Base-by-base conservation (phyloP, 2,888 invertebrate species). In the Idaea aversata region DNA sequence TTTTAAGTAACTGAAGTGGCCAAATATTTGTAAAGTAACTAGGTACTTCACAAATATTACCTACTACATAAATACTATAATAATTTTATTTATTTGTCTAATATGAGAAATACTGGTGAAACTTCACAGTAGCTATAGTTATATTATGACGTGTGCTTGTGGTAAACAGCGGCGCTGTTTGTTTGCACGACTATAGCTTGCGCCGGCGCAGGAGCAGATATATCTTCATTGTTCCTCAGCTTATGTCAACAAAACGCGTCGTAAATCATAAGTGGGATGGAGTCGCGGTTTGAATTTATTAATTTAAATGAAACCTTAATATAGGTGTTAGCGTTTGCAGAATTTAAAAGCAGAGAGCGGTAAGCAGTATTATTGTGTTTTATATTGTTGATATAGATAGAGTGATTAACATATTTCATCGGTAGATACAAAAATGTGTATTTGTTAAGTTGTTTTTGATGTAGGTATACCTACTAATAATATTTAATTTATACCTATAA, bases 221-320 rank as follows among this genome's bases (percentile, higher is more conserved):
- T 83, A 82, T 72, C 80, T 82, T 81, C 81, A 87, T 87, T 86
- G 85, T 88, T 87, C 82, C 82, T 79, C 78, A 77, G 78, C 78
- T 81, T 79, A 73, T 84, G 82, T 88, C 83, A 88, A 88, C 79
- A 70, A 76, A 75, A 73, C 68, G 70, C 66, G 62, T 69, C 66
- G 65, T 78, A 77, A 81, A 75, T 77, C 59, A 70, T 63, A 67
- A 71, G 70, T 78, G 70, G 70, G 63, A 70, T 88, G 68, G 89
- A 87, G 82, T 72, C 67, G 78, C 34, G 16, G 3, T 59, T 59
- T 25, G 59, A 59, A 15, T 65, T 64, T 6, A 25, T 67, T 47
- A 59, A 59, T 16, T 38, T 63, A 64, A 15, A 67, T 57, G 47
- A 15, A 61, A 57, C 59, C 13, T 47, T 13, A 47, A 47, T 16